Conservation (phyloP, 2,888 invertebrate species). For the Pristionchus maxplancki region DNA sequence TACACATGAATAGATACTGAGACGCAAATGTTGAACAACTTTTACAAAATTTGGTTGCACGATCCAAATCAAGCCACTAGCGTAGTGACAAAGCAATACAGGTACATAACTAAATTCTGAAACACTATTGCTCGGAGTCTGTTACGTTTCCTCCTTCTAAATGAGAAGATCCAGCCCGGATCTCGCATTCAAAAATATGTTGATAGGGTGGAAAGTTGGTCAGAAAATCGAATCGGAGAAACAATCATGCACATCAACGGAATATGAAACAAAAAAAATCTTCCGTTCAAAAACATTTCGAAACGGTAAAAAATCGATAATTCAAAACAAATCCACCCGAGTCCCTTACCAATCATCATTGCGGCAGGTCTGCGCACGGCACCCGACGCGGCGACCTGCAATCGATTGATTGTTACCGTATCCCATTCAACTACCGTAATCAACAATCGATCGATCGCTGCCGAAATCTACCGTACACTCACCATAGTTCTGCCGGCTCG, state of each 20-base stretch:
- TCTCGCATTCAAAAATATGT: no score
- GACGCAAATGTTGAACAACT: no score
- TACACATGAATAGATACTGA: no score
- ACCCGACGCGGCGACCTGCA: neutral
- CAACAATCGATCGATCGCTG: neutral
- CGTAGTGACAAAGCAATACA: no score
- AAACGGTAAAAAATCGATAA: neutral
- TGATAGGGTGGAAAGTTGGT: no score
- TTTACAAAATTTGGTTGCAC: no score
- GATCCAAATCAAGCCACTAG: no score
- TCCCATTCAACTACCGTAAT: neutral
- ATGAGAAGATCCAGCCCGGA: no score
- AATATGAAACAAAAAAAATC: neutral
- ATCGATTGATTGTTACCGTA: neutral
- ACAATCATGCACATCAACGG: neutral
- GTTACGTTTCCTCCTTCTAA: no score
- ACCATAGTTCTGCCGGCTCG: neutral
- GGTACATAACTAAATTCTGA: no score
- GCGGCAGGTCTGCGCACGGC: neutral
- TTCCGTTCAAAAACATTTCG: neutral
- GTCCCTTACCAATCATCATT: constrained; percentile 9
- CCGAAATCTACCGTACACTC: neutral
- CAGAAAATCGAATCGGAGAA: neutral
- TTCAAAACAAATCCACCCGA: neutral
- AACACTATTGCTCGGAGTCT: no score